Evolutionary conservation across 2,888 invertebrate species (phyloP).

Genomic region (Asteroscopus sphinx): DNA sequence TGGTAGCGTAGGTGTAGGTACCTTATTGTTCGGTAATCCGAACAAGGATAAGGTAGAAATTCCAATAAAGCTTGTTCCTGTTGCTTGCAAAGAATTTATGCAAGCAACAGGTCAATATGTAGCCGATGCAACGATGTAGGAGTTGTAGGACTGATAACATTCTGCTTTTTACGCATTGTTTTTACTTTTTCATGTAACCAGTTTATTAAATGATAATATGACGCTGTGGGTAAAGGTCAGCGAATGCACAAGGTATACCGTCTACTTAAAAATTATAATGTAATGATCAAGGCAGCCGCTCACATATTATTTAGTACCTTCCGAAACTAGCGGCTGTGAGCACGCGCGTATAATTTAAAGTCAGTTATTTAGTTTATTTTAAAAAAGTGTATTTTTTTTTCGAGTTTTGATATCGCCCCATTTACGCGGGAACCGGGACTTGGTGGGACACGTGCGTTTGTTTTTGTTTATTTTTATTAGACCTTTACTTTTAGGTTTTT

Average conservation of each 20-base stretch:
- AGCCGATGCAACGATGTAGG: too few species aligned
- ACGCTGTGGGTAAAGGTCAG: constrained; percentile 22
- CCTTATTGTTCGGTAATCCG: too few species aligned
- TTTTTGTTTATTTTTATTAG: background rate
- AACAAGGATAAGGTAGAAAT: too few species aligned
- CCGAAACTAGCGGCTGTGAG: constrained; percentile 42
- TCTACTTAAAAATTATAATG: constrained; percentile 29
- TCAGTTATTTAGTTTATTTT: constrained; percentile 34
- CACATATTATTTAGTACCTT: constrained; percentile 41
- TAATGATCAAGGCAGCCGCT: constrained; percentile 23
- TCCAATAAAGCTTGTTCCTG: too few species aligned
- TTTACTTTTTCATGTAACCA: background rate
- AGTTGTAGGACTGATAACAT: too few species aligned
- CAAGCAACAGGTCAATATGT: too few species aligned
- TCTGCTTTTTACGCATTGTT: background rate
- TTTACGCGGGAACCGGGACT: constrained; percentile 35
- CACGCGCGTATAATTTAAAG: constrained; percentile 45
- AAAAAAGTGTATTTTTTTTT: constrained; percentile 25
- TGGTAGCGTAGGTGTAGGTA: too few species aligned
- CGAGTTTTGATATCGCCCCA: constrained; percentile 23
- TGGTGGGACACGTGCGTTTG: constrained; percentile 11
- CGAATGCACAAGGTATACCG: constrained; percentile 13
- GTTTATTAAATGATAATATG: constrained; percentile 7
- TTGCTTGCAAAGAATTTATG: too few species aligned
- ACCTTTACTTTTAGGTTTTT: background rate